phyloP scores from a whole-genome alignment of 2,888 invertebrate genomes.

The Argyresthia goedartella region DNA sequence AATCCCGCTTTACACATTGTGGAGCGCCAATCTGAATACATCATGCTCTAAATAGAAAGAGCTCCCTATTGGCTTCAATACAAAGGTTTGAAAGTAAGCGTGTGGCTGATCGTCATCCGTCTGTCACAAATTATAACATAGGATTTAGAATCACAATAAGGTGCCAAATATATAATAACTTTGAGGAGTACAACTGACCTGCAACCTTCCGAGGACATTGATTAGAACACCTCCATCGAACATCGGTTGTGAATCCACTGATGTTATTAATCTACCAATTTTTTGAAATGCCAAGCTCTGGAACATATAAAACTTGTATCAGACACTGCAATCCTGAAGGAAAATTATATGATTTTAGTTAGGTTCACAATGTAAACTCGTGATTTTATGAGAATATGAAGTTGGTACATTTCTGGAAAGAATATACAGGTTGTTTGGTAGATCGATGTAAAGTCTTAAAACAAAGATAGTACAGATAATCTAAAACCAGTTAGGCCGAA shows the following conservation, averaged over 20 bases:
- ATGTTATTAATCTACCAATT: slow-evolving; percentile 92
- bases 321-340: no score
- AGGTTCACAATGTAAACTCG: no score
- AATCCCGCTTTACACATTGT: slow-evolving; percentile 69
- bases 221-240: slow-evolving; percentile 97
- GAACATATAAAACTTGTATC: slow-evolving; percentile 23
- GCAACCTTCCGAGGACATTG: slow-evolving; percentile 94
- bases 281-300: slow-evolving; percentile 93
- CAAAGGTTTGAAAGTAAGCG: slow-evolving; percentile 94
- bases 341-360: no score
- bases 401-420: no score
- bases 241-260: slow-evolving; percentile 98
- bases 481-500: no score
- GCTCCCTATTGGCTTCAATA: slow-evolving; percentile 88
- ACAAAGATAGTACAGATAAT: no score
- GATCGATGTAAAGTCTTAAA: no score
- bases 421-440: no score
- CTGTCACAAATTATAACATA: slow-evolving; percentile 62
- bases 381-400: no score
- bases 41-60: slow-evolving; percentile 96
- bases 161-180: neutral
- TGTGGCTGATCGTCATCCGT: slow-evolving; percentile 96
- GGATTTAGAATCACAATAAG: neutral
- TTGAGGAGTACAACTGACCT: slow-evolving; percentile 74
- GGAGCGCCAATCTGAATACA: slow-evolving; percentile 93